Base-by-base conservation (phyloP, 2,113 vertebrate genomes). In the Hippocampus comes region DNA sequence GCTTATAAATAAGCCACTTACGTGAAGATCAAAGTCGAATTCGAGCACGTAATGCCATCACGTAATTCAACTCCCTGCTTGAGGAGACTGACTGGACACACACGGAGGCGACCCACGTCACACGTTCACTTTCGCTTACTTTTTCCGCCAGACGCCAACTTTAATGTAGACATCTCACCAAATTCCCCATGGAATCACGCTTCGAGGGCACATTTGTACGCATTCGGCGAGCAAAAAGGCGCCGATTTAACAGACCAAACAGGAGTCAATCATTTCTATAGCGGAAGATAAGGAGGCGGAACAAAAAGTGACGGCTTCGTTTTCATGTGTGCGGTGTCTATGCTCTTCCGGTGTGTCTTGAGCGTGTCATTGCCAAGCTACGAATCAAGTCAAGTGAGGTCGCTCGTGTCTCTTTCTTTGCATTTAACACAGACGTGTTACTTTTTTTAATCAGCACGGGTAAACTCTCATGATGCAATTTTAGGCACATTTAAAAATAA, bases 51-150 rank as follows among this genome's bases (percentile, higher is more conserved):
- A n/a, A 17, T 25, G n/a, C 4, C 2, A 42, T 30, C 21, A 68
- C 27, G 14, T 67, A n/a, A 56, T n/a, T 23, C 18, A 38, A 34
- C 25, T 10, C 57, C 56, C 30, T 1, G 18, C 17, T 68, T 42
- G 55, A 63, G 34, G 64, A 34, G 73, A 87, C 81, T 87, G 77
- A 88, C 82, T 64, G 17, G 70, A 75, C 41, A 63, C 51, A 71
- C 4, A 65, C 41, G 59, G 43, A 82, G 64, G 34, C 38, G 27
- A 11, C 49, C 59, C 38, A 46, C 73, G 49, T 68, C 59, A 59
- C 63, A 27, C 23, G 64, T 72, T 79, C 77, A 56, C 60, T 80
- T 84, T 78, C 72, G 46, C 72, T 77, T 69, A 72, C 72, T 61
- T 61, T 61, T 61, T 34, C 43, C 49, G 7, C 20, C 15, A 4